Base-by-base conservation (phyloP, 2,797 vertebrate species). In the Hyperoplus immaculatus region DNA sequence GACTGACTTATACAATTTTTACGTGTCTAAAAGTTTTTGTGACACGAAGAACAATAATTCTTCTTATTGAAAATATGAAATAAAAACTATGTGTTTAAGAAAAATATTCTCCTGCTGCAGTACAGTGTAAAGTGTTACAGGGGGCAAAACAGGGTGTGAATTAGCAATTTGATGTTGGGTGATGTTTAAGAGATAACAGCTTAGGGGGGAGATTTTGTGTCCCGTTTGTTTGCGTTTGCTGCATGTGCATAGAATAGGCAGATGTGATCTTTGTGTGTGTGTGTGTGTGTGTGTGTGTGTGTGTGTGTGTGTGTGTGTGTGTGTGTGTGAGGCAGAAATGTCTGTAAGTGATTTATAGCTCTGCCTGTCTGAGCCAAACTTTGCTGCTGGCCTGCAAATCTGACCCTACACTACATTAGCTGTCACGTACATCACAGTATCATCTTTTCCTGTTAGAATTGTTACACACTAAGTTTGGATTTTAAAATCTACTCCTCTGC, bases 331-430 rank as follows among this genome's bases (percentile, higher is more conserved):
- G 64, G 14, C 57, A 12, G 42, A 53, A n/a, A 68, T 72, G 62
- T 85, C 47, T 3, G 72, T 62, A 53, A 68, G 65, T 94, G 91
- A 92, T 93, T 93, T 90, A 93, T 91, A 56, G 71, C 85, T 80
- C 77, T 75, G 8, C 38, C 53, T 87, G 72, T 77, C 56, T 53
- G 76, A 86, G 89, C 88, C 88, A 90, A 88, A 88, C 84, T 86
- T 81, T 81, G 76, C 81, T 81, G 82, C 85, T 81, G 81, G 85
- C 70, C 84, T 73, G 81, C 77, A 77, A 84, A 80, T 77, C 80
- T 89, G 89, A 91, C 87, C 89, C 41, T 39, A 81, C 68, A 77
- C 75, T 54, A 78, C 83, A 90, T 91, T 91, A 93, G 79, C 90
- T 89, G 90, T 91, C 89, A 86, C 72, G 65, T 7, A 21, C 87